A percentile compares a stretch with the other conserved stretches of the same genome.
phyloP scores from a whole-genome alignment of 1,140 invertebrate species.

The Rhysida immarginata region DNA sequence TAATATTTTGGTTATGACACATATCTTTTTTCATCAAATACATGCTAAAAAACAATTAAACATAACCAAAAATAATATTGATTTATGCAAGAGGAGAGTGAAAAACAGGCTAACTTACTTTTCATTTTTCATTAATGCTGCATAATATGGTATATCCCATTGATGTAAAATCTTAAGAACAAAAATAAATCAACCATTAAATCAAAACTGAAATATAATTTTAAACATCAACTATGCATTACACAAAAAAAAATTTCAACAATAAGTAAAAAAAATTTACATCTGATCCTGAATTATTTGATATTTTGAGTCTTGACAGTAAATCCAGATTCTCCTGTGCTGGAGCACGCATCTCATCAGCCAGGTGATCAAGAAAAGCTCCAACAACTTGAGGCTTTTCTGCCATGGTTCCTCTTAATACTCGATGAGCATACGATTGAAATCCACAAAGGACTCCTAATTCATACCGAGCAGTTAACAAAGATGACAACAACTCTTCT shows the following conservation, averaged over 20 bases:
- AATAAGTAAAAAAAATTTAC: slow-evolving; percentile 12
- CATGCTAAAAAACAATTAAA: neutral
- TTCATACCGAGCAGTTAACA: slow-evolving; percentile 53
- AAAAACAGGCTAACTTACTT: slow-evolving; percentile 31
- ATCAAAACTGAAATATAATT: slow-evolving; percentile 2
- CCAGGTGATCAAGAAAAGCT: slow-evolving; percentile 64
- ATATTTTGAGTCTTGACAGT: slow-evolving; percentile 42
- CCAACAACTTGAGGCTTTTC: slow-evolving; percentile 59
- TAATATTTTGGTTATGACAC: neutral
- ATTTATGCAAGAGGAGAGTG: neutral
- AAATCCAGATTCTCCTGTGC: slow-evolving; percentile 50
- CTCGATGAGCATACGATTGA: slow-evolving; percentile 68
- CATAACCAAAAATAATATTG: neutral
- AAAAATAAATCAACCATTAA: neutral
- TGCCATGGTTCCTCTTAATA: slow-evolving; percentile 70
- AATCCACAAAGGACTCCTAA: slow-evolving; percentile 78
- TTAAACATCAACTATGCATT: neutral
- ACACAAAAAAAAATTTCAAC: neutral
- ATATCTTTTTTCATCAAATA: neutral
- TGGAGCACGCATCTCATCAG: slow-evolving; percentile 42
- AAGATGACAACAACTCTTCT: slow-evolving; percentile 50
- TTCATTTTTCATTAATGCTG: slow-evolving; percentile 48
- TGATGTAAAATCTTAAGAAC: slow-evolving; percentile 36
- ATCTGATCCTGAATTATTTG: slow-evolving; percentile 15
- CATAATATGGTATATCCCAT: slow-evolving; percentile 77